Base-by-base conservation (phyloP, 2,113 vertebrate genomes). In the Motacilla alba region DNA sequence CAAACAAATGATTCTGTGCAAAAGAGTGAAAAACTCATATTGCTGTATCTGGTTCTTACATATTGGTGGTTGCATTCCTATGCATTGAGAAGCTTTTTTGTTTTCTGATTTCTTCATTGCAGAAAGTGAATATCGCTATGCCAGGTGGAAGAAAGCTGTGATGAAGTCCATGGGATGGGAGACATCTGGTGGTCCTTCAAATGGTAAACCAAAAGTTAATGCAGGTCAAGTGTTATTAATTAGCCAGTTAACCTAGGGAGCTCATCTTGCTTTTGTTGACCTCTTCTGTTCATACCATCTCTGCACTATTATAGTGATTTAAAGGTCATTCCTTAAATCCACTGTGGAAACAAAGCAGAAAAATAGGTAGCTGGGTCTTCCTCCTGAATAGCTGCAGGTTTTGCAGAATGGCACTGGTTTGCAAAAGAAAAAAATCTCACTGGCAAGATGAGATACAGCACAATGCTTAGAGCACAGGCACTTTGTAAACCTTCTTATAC, bases 61-160 rank as follows among this genome's bases (percentile, higher is more conserved):
- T 69, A 60, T 28, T 68, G 43, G 9, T 39, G 9, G 22, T 46
- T 66, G 13, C 47, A 37, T 69, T 90, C 30, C 7, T 66, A 11
- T 37, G 19, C 31, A 44, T 21, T 96, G 35, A 93, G 30, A 76
- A 27, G 31, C 46, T 85, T 91, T 83, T 84, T n/a, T 91, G 39
- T 66, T 91, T 76, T 31, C 33, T 52, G 19, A 37, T 86, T 89
- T 88, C 50, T 81, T 21, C 5, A 50, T 95, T 97, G 76, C 96
- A 99, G 99, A 99, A 98, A 99, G 99, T 20, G 99, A 99, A 95
- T 98, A 97, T 96, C 99, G 99, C 81, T 99, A 98, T 70, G 98
- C 98, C 75, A 99, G 99, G 1, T 99, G 99, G 99, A 99, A 99
- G 97, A 99, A 99, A 96, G 99, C 99, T 21, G 99, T 99, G 56